Conservation (phyloP, 1,140 invertebrate genomes). For the Galendromus occidentalis region DNA sequence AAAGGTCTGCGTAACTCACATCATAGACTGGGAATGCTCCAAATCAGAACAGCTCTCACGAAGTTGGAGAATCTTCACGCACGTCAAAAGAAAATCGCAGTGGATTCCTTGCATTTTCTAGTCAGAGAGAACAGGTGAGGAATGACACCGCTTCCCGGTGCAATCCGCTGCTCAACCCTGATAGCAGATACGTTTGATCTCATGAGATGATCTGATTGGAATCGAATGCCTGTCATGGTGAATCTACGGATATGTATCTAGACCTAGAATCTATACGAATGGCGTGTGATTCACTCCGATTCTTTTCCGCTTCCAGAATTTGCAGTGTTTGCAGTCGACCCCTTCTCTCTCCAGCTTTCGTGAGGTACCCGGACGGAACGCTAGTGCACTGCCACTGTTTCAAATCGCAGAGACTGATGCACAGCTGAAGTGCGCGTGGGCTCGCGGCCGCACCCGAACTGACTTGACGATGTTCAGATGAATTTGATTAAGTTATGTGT, state of each 20-base stretch:
- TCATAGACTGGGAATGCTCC: constrained; percentile 6
- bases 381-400: constrained; percentile 32
- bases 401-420: constrained; percentile 17
- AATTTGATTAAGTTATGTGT: too few species aligned
- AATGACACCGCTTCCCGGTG: too few species aligned
- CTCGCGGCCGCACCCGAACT: too few species aligned
- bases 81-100: background rate
- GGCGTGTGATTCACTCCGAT: background rate
- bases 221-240: too few species aligned
- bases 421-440: background rate
- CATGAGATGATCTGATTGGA: too few species aligned
- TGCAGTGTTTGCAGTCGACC: constrained; percentile 32
- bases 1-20: background rate
- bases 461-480: too few species aligned
- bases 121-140: constrained; percentile 7
- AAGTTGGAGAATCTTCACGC: constrained; percentile 6
- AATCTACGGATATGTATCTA: background rate
- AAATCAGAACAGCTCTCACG: background rate
- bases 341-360: constrained; percentile 29
- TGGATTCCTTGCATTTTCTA: constrained; percentile 2
- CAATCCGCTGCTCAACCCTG: too few species aligned
- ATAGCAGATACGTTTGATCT: too few species aligned
- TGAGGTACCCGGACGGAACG: constrained; percentile 32
- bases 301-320: constrained; percentile 26
- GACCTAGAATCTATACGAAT: background rate